A percentile compares a stretch with the other conserved stretches of the same genome.
phyloP scores from a whole-genome alignment of 2,797 vertebrate species.

The Leuciscus waleckii region DNA sequence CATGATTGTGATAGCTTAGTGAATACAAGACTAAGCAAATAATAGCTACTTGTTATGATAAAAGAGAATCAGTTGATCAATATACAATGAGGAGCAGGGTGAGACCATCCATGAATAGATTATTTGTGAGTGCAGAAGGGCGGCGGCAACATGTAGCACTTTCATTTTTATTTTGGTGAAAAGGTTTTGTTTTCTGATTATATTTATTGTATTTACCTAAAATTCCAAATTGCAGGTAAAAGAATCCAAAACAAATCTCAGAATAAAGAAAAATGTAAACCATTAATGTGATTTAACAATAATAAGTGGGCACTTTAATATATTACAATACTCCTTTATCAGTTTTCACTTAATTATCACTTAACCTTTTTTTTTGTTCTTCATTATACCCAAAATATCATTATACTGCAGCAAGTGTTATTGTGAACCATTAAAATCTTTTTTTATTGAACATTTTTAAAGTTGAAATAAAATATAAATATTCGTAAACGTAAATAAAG shows the following conservation, averaged over 20 bases:
- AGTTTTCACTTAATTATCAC: not conserved
- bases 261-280: not conserved
- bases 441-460: not conserved
- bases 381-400: too few relatives aligned
- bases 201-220: not conserved
- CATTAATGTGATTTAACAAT: not conserved
- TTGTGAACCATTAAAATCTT: not conserved
- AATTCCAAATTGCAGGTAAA: not conserved
- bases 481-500: not conserved
- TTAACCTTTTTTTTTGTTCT: not conserved
- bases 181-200: not conserved
- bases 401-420: not conserved
- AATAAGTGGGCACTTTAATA: not conserved
- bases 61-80: constrained; percentile 12
- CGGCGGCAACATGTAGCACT: not conserved
- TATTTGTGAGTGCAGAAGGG: constrained; percentile 3
- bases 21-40: not conserved
- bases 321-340: not conserved
- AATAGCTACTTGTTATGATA: not conserved
- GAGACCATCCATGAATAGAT: not conserved
- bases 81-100: not conserved
- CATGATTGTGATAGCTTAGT: constrained; percentile 1
- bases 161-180: not conserved
- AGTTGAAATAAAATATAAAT: not conserved
- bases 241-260: not conserved